Conservation (phyloP, 2,888 invertebrate genomes). For the Sisyra nigra region DNA sequence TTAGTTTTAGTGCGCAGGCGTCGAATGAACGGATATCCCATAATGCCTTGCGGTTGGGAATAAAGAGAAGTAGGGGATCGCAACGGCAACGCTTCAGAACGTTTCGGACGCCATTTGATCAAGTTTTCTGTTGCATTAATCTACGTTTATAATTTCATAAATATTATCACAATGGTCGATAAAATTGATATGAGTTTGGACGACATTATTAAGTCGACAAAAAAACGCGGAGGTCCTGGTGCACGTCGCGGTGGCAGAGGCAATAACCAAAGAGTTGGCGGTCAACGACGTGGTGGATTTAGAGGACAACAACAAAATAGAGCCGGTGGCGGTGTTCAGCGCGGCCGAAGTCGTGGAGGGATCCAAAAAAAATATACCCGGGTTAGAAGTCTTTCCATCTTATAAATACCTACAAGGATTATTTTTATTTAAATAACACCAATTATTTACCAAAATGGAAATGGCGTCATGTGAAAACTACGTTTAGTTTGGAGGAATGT, state of each 20-base stretch:
- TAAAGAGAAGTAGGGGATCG: slow-evolving; percentile 1
- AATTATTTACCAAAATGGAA: slow-evolving; percentile 14
- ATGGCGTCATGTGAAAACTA: slow-evolving; percentile 13
- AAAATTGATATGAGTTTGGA: slow-evolving; percentile 96
- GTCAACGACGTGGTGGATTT: slow-evolving; percentile 33
- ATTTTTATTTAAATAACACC: slow-evolving; percentile 13
- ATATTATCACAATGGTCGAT: slow-evolving; percentile 58
- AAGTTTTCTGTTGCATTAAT: slow-evolving; percentile 1
- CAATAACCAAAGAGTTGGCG: slow-evolving; percentile 23
- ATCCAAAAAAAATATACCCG: slow-evolving; percentile 51
- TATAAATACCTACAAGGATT: slow-evolving; percentile 23
- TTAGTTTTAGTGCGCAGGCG: too few relatives aligned
- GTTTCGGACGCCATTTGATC: slow-evolving; percentile 10
- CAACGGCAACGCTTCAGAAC: neutral
- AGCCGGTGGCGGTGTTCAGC: slow-evolving; percentile 34
- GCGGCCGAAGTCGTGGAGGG: slow-evolving; percentile 58
- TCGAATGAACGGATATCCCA: slow-evolving; percentile 1
- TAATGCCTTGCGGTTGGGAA: slow-evolving; percentile 5
- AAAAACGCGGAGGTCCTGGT: slow-evolving; percentile 45
- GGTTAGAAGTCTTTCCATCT: slow-evolving; percentile 35
- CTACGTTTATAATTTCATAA: slow-evolving; percentile 1
- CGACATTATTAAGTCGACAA: slow-evolving; percentile 84
- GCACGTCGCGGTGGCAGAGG: slow-evolving; percentile 32
- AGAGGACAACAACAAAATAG: slow-evolving; percentile 26
- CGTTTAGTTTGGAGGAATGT: slow-evolving; percentile 8